phyloP scores from a whole-genome alignment of 2,888 invertebrate species.

The Theretra japonica region DNA sequence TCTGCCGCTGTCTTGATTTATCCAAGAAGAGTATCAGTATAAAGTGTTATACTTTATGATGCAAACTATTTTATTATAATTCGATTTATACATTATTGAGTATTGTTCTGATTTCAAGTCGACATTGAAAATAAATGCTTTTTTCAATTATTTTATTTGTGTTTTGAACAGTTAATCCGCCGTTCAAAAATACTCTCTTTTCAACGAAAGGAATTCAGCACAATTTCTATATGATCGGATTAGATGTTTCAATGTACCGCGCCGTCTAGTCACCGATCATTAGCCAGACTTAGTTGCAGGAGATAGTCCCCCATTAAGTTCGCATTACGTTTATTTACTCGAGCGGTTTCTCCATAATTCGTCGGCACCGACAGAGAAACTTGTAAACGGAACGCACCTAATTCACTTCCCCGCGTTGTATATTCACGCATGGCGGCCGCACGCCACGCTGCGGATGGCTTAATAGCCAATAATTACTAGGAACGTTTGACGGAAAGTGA shows the following conservation, averaged over 20 bases:
- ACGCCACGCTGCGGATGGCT: conserved; percentile 49
- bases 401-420: conserved; percentile 49
- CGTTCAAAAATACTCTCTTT: neutral
- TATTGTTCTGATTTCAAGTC: too few relatives aligned
- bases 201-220: too few relatives aligned
- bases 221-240: neutral
- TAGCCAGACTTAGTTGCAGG: neutral
- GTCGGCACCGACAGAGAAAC: conserved; percentile 43
- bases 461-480: conserved; percentile 63
- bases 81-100: too few relatives aligned
- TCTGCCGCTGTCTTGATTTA: too few relatives aligned
- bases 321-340: conserved; percentile 17
- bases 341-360: conserved; percentile 13
- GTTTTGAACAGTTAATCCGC: too few relatives aligned
- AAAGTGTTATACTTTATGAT: too few relatives aligned
- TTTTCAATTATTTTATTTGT: too few relatives aligned
- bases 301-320: conserved; percentile 18
- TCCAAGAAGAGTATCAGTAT: too few relatives aligned
- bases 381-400: conserved; percentile 54
- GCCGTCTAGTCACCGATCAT: neutral
- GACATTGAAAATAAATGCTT: too few relatives aligned
- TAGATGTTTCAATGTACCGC: neutral
- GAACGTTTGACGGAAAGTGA: conserved; percentile 61
- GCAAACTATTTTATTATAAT: too few relatives aligned
- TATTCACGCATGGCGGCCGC: conserved; percentile 49